Evolutionary conservation across 2,888 invertebrate species (phyloP).

Genomic region (Eurois occulta): DNA sequence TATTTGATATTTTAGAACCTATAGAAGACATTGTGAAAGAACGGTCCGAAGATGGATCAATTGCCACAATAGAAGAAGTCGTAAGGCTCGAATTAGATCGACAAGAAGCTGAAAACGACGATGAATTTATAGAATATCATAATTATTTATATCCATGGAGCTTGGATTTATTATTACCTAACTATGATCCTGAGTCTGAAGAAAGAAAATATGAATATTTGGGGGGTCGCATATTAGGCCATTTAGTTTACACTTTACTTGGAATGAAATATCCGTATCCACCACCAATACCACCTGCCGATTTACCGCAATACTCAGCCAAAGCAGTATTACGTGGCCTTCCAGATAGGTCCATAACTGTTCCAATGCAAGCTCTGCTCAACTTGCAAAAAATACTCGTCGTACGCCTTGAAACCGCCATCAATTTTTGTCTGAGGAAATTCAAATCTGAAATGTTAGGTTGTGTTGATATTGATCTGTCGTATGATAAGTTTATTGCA

Average conservation of each 20-base stretch:
- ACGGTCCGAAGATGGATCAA: slow-evolving; percentile 73
- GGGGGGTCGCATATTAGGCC: slow-evolving; percentile 86
- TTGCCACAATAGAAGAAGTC: slow-evolving; percentile 83
- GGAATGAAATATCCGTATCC: slow-evolving; percentile 87
- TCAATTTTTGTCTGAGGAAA: slow-evolving; percentile 90
- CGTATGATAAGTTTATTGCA: slow-evolving; percentile 81
- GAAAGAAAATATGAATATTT: slow-evolving; percentile 85
- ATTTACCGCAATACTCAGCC: slow-evolving; percentile 80
- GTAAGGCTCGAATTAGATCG: slow-evolving; percentile 87
- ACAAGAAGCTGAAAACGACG: slow-evolving; percentile 89
- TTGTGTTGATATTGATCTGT: slow-evolving; percentile 86
- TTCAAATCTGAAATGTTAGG: slow-evolving; percentile 90
- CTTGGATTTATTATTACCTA: slow-evolving; percentile 83
- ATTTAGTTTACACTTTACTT: slow-evolving; percentile 89
- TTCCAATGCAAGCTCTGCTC: slow-evolving; percentile 84
- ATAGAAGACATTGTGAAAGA: slow-evolving; percentile 82
- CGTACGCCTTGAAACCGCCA: slow-evolving; percentile 87
- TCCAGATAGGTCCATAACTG: slow-evolving; percentile 81
- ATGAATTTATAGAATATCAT: slow-evolving; percentile 90
- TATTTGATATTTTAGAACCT: slow-evolving; percentile 87
- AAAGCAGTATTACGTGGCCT: slow-evolving; percentile 86
- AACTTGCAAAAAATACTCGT: slow-evolving; percentile 82
- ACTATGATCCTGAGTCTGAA: slow-evolving; percentile 83
- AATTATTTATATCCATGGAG: slow-evolving; percentile 89
- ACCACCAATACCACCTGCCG: slow-evolving; percentile 77